Evolutionary conservation across 2,113 vertebrate species (phyloP).

Genomic region (Rhea pennata): DNA sequence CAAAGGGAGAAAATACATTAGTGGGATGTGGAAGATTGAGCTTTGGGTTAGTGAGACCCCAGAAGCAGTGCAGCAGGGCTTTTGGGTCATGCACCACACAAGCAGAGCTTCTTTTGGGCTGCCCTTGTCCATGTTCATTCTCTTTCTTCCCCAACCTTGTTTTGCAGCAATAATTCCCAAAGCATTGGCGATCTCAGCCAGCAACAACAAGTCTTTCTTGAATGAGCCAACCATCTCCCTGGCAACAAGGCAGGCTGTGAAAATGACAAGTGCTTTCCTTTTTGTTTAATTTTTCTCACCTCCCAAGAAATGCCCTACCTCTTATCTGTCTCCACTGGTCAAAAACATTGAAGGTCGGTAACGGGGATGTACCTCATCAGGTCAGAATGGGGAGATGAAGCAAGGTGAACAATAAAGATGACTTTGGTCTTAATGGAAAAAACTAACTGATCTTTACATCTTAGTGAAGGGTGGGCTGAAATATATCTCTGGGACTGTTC

Average conservation of each 20-base stretch:
- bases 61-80: not conserved
- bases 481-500: not conserved
- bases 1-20: not conserved
- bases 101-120: not conserved
- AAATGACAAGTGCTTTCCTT: constrained; percentile 29
- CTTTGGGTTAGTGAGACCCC: not conserved
- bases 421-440: not conserved
- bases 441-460: not conserved
- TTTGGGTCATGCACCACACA: not conserved
- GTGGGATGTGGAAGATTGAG: not conserved
- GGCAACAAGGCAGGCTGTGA: constrained; percentile 48
- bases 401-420: not conserved
- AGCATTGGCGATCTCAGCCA: not conserved
- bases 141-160: not conserved
- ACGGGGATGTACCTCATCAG: not conserved
- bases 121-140: not conserved
- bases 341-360: not conserved
- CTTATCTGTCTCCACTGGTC: not conserved
- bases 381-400: not conserved
- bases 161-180: not conserved
- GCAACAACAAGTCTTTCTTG: not conserved
- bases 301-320: not conserved
- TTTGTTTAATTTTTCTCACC: not conserved
- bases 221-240: constrained; percentile 35
- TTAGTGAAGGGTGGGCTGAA: not conserved